Evolutionary conservation across 2,797 vertebrate species (phyloP), one percentile per base, ranked within the genome.

Genomic region (Falco cherrug): DNA sequence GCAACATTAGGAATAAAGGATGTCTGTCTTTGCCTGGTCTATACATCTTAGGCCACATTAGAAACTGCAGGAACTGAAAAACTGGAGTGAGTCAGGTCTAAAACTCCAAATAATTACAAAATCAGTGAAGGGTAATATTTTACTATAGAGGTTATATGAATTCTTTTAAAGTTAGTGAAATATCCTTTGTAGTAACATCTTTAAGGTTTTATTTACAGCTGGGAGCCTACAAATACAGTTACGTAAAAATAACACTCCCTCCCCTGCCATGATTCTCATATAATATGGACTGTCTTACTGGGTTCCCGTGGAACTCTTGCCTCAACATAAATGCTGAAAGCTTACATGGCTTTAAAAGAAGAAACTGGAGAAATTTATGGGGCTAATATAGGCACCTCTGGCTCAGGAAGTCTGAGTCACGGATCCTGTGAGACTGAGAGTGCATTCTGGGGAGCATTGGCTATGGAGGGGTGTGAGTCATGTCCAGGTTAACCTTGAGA

Each of bases 381-480:
- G 18, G 22, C n/a, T 87, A 16, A 45, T 43, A 37, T 5, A 45
- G n/a, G 39, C 7, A 53, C 5, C 7, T 81, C 29, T 92, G 65
- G 50, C 47, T 77, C 16, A 7, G 53, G 15, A 71, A 47, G 15
- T 35, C 33, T 53, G 48, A 84, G 20, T 67, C 33, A 43, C 16
- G 61, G n/a, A 68, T 73, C 20, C 50, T 39, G 4, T 15, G 67
- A 64, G 60, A 24, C 13, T 65, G 45, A 43, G 47, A 31, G 31
- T 10, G 4, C 1, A 1, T 81, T 70, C 45, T 60, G 41, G 45
- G n/a, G 22, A 71, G 45, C 0, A 0, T 37, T 37, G 31, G 20
- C 39, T 83, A 26, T 35, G 68, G 69, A 59, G 47, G 43, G 63
- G 45, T 0, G 0, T 15, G n/a, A 87, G 15, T 28, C 3, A 0